phyloP scores from a whole-genome alignment of 2,797 vertebrate species.

The Jordanella pulchra region DNA sequence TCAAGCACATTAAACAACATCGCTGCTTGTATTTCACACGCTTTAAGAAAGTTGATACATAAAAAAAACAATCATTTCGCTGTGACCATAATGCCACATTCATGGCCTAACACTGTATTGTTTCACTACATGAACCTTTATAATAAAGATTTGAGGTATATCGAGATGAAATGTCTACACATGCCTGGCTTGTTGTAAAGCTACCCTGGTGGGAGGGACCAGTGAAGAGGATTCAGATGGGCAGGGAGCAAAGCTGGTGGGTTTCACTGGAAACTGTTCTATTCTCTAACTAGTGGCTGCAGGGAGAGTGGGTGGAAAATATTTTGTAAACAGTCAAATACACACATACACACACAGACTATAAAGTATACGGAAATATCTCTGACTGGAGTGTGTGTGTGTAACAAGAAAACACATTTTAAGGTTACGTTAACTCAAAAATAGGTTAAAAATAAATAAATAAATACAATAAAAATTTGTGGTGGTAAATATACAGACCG shows the following conservation, averaged over 20 bases:
- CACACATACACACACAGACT: constrained; percentile 67
- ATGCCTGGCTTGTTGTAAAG: constrained; percentile 80
- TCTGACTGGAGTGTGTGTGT: constrained; percentile 75
- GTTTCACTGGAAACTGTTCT: constrained; percentile 1
- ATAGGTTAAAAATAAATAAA: too few relatives aligned
- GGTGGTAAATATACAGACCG: too few relatives aligned
- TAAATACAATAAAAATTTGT: too few relatives aligned
- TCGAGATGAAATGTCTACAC: constrained; percentile 98
- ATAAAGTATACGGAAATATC: constrained; percentile 85
- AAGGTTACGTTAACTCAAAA: too few relatives aligned
- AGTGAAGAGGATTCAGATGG: constrained; percentile 83
- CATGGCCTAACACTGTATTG: constrained; percentile 80
- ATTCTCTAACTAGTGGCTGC: background rate
- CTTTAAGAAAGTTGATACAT: constrained; percentile 48
- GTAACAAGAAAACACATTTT: background rate
- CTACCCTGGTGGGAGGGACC: constrained; percentile 69
- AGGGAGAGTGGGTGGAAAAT: constrained; percentile 32
- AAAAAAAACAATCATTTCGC: constrained; percentile 85
- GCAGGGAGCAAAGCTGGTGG: constrained; percentile 34
- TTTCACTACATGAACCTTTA: constrained; percentile 93
- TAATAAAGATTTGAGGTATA: constrained; percentile 99
- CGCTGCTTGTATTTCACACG: constrained; percentile 43
- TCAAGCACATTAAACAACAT: constrained; percentile 40
- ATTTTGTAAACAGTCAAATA: constrained; percentile 66
- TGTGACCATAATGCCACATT: constrained; percentile 72